Evolutionary conservation across 2,113 vertebrate genomes (phyloP), one percentile per base, ranked within the genome.

Genomic region (Sinosuthora webbiana): DNA sequence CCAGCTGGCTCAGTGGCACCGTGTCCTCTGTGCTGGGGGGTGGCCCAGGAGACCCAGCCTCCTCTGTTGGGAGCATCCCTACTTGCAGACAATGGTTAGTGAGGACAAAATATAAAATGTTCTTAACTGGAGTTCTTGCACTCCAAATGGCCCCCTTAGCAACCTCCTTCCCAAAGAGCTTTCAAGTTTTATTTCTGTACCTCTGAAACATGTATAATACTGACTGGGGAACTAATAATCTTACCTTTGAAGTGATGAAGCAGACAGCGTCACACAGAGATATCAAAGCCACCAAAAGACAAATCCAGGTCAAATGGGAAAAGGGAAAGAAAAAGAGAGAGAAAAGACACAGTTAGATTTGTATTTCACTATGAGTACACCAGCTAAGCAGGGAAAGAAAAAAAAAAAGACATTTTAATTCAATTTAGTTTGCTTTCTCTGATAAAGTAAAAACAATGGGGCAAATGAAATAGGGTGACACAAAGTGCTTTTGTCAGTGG

Each of bases 161-260:
- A 88, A 56, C 67, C 45, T 79, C 88, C 82, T 87, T 49, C 69
- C 30, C 70, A 65, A 55, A 37, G 27, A 20, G 76, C 64, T 91
- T 96, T 85, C 33, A 71, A 31, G 63, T 69, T 88, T 10, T n/a
- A 55, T 80, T 94, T 91, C 75, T 68, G 35, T 15, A 50, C 44
- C 68, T 85, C 86, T 86, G 90, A 69, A 41, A 84, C 33, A 47
- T 28, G 27, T 22, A 23, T 60, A 47, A 75, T 22, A 77, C 7
- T 60, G 49, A 62, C 68, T 70, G 68, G 76, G 82, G 56, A 95
- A 96, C 87, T 88, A 86, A 85, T 20, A 35, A 57, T 83, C 96
- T 97, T 97, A 97, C 95, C 96, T 97, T 90, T 76, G 92, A 77
- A 60, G 59, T 53, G 63, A 79, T 21, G 68, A 80, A 55, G 90